Base-by-base conservation (phyloP, 1,140 invertebrate species). In the Drosophila elegans region DNA sequence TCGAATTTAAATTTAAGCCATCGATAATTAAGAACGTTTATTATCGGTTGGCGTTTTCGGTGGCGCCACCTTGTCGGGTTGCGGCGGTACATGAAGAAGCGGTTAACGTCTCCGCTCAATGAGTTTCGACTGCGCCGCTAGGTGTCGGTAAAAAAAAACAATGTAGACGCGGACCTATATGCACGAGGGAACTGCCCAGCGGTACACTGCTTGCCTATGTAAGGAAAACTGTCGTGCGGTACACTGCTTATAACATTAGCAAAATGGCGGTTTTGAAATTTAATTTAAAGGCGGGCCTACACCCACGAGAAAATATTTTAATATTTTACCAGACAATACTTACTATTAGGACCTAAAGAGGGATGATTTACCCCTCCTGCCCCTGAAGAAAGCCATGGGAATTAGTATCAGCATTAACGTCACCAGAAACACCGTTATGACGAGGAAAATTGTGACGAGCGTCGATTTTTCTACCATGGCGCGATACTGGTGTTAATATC, bases 331-430 rank as follows among this genome's bases (percentile, higher is more conserved):
- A 11, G 36, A 38, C 0, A 38, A 3, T 38, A 38, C 36, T 38
- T 11, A 38, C 36, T 38, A 38, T 10, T 3, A 38, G 10, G 3
- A 11, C 11, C 21, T 46, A 12, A 21, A 5, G 9, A 5, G 2
- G 2, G 9, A 10, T 21, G 4, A 1, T 1, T 27, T 3, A 13
- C 13, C 13, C 48, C 32, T 66, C n/a, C 25, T 21, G 12, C 53
- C 54, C 11, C 54, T 32, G 13, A 48, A 12, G 5, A 49, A 34
- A 10, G 54, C 54, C 62, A 49, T 38, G 10, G 68, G 48, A 27
- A 63, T 63, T 3, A 45, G 32, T 9, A 59, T 12, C 2, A 59
- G 32, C 44, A 48, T 12, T 5, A 59, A 11, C 1, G 34, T 59
- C 44, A 59, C 16, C 12, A 59, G 7, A 4, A 27, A 10, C 44